Conservation (phyloP, 2,113 vertebrate species). For the Laticauda colubrina region DNA sequence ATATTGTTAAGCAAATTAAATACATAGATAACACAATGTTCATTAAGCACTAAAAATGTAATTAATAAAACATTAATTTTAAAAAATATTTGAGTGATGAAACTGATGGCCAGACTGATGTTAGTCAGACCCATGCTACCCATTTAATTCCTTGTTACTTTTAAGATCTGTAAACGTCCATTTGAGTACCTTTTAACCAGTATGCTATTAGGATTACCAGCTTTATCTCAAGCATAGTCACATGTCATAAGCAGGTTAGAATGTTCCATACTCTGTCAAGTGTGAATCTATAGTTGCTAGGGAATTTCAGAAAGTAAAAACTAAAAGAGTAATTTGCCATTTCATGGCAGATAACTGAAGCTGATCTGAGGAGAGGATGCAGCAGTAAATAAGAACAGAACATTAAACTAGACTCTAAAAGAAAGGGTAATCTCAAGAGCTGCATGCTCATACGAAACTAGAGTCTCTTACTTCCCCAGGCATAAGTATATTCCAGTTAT, state of each 20-base stretch:
- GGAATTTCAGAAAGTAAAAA: neutral
- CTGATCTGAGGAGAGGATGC: neutral
- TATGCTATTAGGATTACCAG: neutral
- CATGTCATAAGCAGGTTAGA: neutral
- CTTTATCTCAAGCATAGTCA: neutral
- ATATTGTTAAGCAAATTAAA: no score
- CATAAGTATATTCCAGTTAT: slow-evolving; percentile 61
- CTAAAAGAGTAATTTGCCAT: neutral
- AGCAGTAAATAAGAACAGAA: rapidly evolving
- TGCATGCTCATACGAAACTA: neutral
- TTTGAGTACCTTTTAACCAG: neutral
- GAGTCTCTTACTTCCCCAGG: neutral
- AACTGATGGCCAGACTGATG: neutral
- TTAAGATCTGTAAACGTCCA: neutral
- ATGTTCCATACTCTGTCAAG: neutral
- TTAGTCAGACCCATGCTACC: neutral
- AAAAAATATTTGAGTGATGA: neutral
- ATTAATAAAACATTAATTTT: no score
- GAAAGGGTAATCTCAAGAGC: neutral
- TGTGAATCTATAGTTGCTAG: neutral
- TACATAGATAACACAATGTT: no score
- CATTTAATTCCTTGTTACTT: neutral
- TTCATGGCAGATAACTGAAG: neutral
- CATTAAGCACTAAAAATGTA: no score
- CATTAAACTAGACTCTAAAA: neutral